These are phyloP conservation scores for Xestobium rufovillosum DNA, from an alignment of 2,888 invertebrate species.

Conservation along the genomic window DNA sequence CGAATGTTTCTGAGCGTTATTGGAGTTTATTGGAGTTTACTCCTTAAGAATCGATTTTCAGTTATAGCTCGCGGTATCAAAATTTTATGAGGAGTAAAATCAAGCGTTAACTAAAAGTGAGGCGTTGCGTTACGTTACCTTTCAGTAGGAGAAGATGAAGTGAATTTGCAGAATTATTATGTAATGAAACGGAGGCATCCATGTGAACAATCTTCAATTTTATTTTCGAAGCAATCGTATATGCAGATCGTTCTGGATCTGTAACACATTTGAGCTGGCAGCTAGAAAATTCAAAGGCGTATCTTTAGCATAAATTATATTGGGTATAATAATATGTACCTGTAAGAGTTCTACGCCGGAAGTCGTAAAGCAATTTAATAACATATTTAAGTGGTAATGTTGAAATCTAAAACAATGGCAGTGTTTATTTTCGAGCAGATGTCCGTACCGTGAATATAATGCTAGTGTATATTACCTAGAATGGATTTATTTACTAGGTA, in stretches of 20 bases:
- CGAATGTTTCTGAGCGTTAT: no score
- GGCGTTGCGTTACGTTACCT: no score
- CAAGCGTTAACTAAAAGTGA: no score
- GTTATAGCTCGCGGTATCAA: no score
- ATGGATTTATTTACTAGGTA: slow-evolving; percentile 39
- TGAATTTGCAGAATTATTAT: no score
- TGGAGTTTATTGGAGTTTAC: no score
- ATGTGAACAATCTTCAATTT: no score
- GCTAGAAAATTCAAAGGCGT: slow-evolving; percentile 29
- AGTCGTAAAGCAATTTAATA: slow-evolving; percentile 45
- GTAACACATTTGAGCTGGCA: slow-evolving; percentile 25
- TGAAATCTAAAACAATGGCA: slow-evolving; percentile 42
- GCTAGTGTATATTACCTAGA: slow-evolving; percentile 31
- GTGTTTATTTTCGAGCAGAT: slow-evolving; percentile 39
- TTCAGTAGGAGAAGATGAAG: no score
- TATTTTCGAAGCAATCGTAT: slow-evolving; percentile 31
- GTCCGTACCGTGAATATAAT: slow-evolving; percentile 33
- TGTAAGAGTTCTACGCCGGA: slow-evolving; percentile 35
- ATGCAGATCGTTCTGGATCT: slow-evolving; percentile 22
- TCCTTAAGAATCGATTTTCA: no score
- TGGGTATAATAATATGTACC: slow-evolving; percentile 31
- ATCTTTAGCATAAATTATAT: slow-evolving; percentile 41
- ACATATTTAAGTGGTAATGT: slow-evolving; percentile 42
- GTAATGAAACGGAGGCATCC: no score
- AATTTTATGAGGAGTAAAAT: no score